A percentile compares a stretch with the other conserved stretches of the same genome.
These are phyloP conservation scores for Cyanistes caeruleus DNA, from an alignment of 2,113 vertebrate genomes.

Conservation along the genomic window DNA sequence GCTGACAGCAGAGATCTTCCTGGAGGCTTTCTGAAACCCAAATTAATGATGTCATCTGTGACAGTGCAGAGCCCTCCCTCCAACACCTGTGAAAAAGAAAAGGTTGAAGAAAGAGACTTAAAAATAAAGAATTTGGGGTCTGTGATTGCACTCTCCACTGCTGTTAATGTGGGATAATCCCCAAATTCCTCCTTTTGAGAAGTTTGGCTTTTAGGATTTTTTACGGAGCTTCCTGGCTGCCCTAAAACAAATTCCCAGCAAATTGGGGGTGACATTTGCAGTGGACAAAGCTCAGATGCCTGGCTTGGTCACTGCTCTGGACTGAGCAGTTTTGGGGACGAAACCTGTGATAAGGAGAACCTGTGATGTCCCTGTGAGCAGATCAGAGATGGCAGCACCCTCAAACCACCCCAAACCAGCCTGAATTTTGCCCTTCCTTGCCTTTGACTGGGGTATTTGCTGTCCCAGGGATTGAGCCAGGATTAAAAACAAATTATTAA, in stretches of 20 bases:
- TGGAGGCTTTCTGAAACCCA: neutral
- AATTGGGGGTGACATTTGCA: neutral
- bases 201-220: neutral
- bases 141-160: neutral
- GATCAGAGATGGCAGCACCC: neutral
- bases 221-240: neutral
- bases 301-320: accelerated
- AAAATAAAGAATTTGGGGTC: neutral
- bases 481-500: neutral
- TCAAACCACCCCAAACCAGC: neutral
- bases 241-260: neutral
- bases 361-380: neutral
- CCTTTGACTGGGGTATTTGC: neutral
- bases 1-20: neutral
- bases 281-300: neutral
- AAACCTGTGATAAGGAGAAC: neutral
- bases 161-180: too few species aligned
- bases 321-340: neutral
- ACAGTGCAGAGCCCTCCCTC: neutral
- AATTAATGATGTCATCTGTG: neutral
- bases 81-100: neutral
- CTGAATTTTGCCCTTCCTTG: neutral
- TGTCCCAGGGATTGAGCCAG: neutral
- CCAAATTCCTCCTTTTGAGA: neutral
- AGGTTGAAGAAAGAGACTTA: neutral